A percentile compares a stretch with the other conserved stretches of the same genome.
These are phyloP conservation scores for Salticus scenicus DNA, from an alignment of 2,888 invertebrate genomes.

Conservation along the genomic window DNA sequence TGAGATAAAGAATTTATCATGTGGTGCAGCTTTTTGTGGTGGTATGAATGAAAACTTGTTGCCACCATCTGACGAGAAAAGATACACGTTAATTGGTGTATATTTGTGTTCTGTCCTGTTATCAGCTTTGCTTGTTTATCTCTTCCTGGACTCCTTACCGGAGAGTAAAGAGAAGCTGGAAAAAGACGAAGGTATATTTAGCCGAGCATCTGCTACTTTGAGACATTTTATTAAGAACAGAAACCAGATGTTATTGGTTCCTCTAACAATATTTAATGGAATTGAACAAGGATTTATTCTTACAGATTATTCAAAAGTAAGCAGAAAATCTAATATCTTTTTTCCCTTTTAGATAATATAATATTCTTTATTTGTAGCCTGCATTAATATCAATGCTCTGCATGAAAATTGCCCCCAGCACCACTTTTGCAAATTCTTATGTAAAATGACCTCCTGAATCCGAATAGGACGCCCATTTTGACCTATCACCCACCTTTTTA, in stretches of 20 bases:
- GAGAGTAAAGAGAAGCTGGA: neutral
- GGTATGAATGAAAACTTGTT: conserved; percentile 80
- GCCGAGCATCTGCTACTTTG: conserved; percentile 85
- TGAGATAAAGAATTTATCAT: neutral
- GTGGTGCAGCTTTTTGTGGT: conserved; percentile 62
- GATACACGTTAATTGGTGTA: conserved; percentile 91
- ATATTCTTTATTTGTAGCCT: no score
- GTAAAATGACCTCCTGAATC: no score
- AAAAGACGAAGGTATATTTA: neutral
- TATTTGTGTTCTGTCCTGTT: conserved; percentile 90
- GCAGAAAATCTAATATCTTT: no score
- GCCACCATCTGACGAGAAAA: conserved; percentile 88
- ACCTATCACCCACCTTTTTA: no score
- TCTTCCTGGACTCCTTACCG: conserved; percentile 92
- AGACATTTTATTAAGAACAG: conserved; percentile 89
- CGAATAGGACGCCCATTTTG: no score
- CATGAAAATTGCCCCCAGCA: no score
- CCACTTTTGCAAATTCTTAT: no score
- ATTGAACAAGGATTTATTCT: conserved; percentile 98
- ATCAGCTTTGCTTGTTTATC: conserved; percentile 89
- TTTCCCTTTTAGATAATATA: no score
- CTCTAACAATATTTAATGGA: conserved; percentile 96
- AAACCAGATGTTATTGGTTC: conserved; percentile 93
- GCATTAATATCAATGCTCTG: no score
- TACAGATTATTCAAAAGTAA: conserved; percentile 80